phyloP scores from a whole-genome alignment of 2,113 vertebrate species.

The Myxocyprinus asiaticus region DNA sequence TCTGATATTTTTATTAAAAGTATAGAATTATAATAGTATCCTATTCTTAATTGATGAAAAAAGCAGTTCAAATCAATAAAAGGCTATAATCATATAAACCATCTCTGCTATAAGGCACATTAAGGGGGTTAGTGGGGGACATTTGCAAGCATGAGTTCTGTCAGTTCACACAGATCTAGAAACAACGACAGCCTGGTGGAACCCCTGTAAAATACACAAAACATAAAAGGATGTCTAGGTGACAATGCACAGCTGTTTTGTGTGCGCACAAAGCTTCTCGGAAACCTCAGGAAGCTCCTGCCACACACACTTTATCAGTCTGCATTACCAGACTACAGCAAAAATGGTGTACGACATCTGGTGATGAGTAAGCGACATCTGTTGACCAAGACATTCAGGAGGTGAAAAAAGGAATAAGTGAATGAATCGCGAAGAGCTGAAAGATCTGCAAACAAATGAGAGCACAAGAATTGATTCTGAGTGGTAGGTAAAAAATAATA shows the following conservation, averaged over 20 bases:
- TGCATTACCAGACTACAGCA: not conserved
- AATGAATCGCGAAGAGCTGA: not conserved
- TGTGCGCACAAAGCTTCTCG: not conserved
- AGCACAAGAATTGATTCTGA: not conserved
- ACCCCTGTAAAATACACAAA: slow-evolving; percentile 33
- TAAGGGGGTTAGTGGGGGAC: not conserved
- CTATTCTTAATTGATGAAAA: not conserved
- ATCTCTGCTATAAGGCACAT: not conserved
- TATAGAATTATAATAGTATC: too few species aligned
- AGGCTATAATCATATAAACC: not conserved
- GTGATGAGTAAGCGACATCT: not conserved
- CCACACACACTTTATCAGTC: not conserved
- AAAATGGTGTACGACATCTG: not conserved
- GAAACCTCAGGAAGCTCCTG: not conserved
- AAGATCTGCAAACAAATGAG: slow-evolving; percentile 13
- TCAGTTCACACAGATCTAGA: not conserved
- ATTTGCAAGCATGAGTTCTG: not conserved
- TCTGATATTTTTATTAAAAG: too few species aligned
- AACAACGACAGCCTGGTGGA: not conserved
- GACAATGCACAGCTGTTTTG: slow-evolving; percentile 14
- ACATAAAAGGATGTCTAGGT: slow-evolving; percentile 19
- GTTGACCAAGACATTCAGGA: slow-evolving; percentile 9
- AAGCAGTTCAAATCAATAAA: not conserved
- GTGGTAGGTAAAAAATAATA: not conserved
- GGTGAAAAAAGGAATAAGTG: slow-evolving; percentile 7